Percentiles rank a stretch among this genome's conserved stretches.
Conservation (phyloP, 2,113 vertebrate genomes). For the Ciconia stormi region DNA sequence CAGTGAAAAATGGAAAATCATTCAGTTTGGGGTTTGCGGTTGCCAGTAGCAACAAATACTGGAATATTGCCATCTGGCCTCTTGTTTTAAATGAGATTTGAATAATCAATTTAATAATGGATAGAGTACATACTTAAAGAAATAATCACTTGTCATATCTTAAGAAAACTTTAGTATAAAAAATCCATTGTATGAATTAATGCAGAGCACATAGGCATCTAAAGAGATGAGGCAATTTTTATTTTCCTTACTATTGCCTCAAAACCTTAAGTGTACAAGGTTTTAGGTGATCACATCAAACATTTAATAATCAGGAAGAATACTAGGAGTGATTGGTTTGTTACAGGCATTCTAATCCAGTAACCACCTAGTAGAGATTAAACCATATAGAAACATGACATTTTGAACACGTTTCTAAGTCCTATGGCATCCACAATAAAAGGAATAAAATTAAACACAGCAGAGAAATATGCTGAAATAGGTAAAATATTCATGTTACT, state of each 20-base stretch:
- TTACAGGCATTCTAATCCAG: constrained; percentile 1
- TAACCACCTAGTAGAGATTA: not conserved
- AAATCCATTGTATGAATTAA: constrained; percentile 7
- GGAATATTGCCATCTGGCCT: constrained; percentile 82
- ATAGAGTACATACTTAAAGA: constrained; percentile 74
- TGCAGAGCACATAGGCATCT: constrained; percentile 16
- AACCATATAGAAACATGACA: not conserved
- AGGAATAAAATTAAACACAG: not conserved
- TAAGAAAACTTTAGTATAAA: constrained; percentile 44
- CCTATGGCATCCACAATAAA: not conserved
- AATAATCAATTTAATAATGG: constrained; percentile 84
- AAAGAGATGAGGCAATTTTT: constrained; percentile 10
- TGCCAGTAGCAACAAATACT: constrained; percentile 83
- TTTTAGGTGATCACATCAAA: constrained; percentile 25
- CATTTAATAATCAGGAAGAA: constrained; percentile 18
- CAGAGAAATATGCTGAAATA: not conserved
- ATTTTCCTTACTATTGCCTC: constrained; percentile 34
- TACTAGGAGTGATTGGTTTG: not conserved
- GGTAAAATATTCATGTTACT: not conserved
- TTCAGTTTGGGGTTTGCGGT: constrained; percentile 75
- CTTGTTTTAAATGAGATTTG: constrained; percentile 80
- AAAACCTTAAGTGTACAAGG: not conserved
- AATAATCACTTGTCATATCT: constrained; percentile 75
- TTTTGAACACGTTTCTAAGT: not conserved
- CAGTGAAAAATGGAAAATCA: constrained; percentile 59